A percentile compares a stretch with the other conserved stretches of the same genome.
Evolutionary conservation across 2,888 invertebrate genomes (phyloP).

Genomic region (Macroteleia sp.): DNA sequence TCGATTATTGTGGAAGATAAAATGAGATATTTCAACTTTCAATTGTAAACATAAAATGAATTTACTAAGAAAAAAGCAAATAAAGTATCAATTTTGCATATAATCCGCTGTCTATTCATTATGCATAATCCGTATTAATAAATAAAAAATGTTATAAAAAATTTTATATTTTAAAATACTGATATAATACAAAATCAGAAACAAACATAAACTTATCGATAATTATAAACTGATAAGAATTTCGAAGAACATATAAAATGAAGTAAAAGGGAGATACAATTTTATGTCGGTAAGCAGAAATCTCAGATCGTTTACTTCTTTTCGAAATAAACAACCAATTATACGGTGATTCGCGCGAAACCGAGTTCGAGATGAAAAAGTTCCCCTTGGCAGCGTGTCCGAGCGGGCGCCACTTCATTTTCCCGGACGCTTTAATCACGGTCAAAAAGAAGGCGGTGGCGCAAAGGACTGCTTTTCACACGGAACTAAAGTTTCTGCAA

Average conservation of each 20-base stretch:
- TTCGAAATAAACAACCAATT: conserved; percentile 38
- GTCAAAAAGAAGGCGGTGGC: conserved; percentile 51
- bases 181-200: too few relatives aligned
- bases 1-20: too few relatives aligned
- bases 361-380: neutral
- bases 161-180: too few relatives aligned
- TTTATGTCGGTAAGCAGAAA: neutral
- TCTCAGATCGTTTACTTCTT: neutral
- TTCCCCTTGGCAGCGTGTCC: conserved; percentile 15
- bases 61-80: too few relatives aligned
- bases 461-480: conserved; percentile 45
- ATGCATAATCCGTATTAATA: too few relatives aligned
- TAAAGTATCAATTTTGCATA: too few relatives aligned
- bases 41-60: too few relatives aligned
- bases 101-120: too few relatives aligned
- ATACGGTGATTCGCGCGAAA: conserved; percentile 32
- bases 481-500: conserved; percentile 65
- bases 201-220: too few relatives aligned
- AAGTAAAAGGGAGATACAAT: neutral
- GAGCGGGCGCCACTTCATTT: conserved; percentile 40
- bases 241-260: neutral
- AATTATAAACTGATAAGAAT: too few relatives aligned
- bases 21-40: too few relatives aligned
- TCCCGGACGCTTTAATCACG: conserved; percentile 46
- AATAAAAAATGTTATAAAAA: too few relatives aligned